phyloP scores from a whole-genome alignment of 92 coral and sea anemone genomes.

The Epizoanthus ramosus region DNA sequence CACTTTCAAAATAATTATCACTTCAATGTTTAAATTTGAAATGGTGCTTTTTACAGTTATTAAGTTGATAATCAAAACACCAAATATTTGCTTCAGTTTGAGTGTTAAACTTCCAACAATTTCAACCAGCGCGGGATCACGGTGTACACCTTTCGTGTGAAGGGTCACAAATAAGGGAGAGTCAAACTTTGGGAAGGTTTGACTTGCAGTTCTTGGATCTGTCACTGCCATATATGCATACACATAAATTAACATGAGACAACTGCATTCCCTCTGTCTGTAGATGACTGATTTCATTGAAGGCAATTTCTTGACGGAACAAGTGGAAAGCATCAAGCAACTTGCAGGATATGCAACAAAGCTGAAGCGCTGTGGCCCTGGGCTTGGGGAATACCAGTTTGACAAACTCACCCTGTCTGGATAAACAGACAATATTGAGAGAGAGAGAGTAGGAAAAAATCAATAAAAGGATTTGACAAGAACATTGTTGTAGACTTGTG shows the following conservation, averaged over 20 bases:
- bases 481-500: background rate
- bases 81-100: too few relatives aligned
- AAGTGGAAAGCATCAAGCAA: conserved; percentile 86
- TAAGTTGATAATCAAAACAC: too few relatives aligned
- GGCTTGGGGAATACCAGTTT: conserved; percentile 84
- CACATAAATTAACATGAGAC: background rate
- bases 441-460: background rate
- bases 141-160: background rate
- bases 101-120: too few relatives aligned
- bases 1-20: too few relatives aligned
- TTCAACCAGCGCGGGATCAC: too few relatives aligned
- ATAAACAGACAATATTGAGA: background rate
- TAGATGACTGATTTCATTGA: conserved; percentile 83
- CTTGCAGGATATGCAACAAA: conserved; percentile 55
- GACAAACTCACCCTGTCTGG: conserved; percentile 77
- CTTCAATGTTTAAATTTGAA: too few relatives aligned
- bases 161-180: too few relatives aligned
- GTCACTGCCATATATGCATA: background rate
- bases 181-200: too few relatives aligned
- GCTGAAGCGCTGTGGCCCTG: conserved; percentile 81
- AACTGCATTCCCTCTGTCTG: conserved; percentile 32
- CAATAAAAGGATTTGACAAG: conserved; percentile 1
- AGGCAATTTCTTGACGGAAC: conserved; percentile 71
- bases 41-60: too few relatives aligned
- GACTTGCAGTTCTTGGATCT: too few relatives aligned